Evolutionary conservation across 2,888 invertebrate genomes (phyloP).

Genomic region (Drosophila engyochracea): DNA sequence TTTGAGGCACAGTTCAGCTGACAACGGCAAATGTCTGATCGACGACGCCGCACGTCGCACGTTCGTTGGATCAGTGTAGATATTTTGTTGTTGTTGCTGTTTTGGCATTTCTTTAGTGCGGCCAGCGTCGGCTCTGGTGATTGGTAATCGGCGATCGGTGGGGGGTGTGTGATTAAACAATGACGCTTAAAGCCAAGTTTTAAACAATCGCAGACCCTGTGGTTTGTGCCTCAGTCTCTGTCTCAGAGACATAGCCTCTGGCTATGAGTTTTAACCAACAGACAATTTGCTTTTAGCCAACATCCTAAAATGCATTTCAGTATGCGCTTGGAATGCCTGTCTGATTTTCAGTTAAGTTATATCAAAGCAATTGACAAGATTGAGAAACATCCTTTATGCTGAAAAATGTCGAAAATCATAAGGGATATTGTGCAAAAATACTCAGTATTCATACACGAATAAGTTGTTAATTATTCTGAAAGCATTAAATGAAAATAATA

Average conservation of each 20-base stretch:
- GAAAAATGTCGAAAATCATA: background rate
- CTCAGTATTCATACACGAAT: background rate
- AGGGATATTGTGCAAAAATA: background rate
- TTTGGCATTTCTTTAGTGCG: background rate
- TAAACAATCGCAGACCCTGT: background rate
- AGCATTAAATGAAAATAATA: background rate
- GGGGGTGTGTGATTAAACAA: conserved; percentile 3
- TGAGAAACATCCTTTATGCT: no score
- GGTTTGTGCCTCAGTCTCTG: background rate
- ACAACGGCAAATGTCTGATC: conserved; percentile 28
- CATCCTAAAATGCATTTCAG: background rate
- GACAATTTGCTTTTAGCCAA: background rate
- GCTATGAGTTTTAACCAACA: background rate
- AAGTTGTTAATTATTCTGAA: background rate
- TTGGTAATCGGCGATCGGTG: conserved; percentile 1
- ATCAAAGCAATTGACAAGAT: background rate
- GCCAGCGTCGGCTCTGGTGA: background rate
- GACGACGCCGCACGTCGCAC: conserved; percentile 7
- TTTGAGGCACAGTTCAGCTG: conserved; percentile 2
- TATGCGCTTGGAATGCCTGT: background rate
- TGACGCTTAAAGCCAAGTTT: conserved; percentile 5
- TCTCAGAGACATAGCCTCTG: background rate
- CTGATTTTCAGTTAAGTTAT: background rate
- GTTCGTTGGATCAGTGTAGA: background rate
- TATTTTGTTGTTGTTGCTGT: background rate